Conservation (phyloP, 1,140 invertebrate species). For the Solenopsis fugax region DNA sequence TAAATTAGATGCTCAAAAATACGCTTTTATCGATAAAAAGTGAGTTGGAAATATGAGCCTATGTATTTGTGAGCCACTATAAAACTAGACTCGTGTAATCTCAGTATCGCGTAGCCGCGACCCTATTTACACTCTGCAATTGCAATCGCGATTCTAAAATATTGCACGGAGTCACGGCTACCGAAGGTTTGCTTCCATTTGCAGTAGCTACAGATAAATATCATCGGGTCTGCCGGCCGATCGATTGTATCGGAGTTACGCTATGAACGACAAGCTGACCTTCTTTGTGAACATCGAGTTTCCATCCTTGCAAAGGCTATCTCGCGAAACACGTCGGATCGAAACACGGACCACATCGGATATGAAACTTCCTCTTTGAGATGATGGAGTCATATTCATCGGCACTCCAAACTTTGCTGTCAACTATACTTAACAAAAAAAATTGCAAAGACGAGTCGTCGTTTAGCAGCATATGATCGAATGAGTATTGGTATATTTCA, state of each 20-base stretch:
- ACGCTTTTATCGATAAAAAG: too few species aligned
- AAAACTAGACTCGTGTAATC: slow-evolving; percentile 17
- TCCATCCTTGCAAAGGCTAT: slow-evolving; percentile 13
- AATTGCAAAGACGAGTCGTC: neutral
- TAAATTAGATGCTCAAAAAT: too few species aligned
- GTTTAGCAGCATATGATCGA: neutral
- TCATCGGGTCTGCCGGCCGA: slow-evolving; percentile 13
- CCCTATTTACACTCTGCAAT: slow-evolving; percentile 25
- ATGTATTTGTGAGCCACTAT: neutral
- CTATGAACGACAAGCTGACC: slow-evolving; percentile 14
- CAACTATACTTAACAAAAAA: slow-evolving; percentile 17
- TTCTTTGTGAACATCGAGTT: slow-evolving; percentile 57
- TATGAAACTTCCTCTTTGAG: slow-evolving; percentile 73
- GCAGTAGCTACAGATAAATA: slow-evolving; percentile 48
- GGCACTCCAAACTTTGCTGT: neutral
- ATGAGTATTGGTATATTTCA: neutral
- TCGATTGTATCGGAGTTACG: slow-evolving; percentile 36
- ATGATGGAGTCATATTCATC: slow-evolving; percentile 40
- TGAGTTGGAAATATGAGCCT: neutral
- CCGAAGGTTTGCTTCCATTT: slow-evolving; percentile 28
- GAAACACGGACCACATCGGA: slow-evolving; percentile 66
- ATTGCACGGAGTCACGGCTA: neutral
- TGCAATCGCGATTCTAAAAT: slow-evolving; percentile 28
- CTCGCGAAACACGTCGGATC: slow-evolving; percentile 17
- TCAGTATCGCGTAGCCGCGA: neutral